These are phyloP conservation scores for Conus canariensis DNA, from an alignment of 2,888 invertebrate species.

Conservation along the genomic window DNA sequence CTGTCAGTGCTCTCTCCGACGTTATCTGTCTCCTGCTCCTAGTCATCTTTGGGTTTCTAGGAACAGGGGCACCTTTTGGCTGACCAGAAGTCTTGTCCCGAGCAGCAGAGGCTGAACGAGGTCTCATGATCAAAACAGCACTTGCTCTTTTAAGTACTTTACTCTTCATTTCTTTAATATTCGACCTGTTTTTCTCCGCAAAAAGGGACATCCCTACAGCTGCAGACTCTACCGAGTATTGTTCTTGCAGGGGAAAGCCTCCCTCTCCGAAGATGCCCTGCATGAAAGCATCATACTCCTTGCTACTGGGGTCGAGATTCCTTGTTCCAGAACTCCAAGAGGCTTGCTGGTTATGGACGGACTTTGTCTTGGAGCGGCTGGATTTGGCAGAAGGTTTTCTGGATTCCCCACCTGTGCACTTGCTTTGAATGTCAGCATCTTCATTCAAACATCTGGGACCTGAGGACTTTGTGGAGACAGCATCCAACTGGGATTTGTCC, in stretches of 20 bases:
- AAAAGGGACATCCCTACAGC: slow-evolving; percentile 30
- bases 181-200: not conserved
- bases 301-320: not conserved
- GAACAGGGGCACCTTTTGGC: not conserved
- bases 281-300: slow-evolving; percentile 20
- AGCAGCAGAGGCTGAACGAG: not conserved
- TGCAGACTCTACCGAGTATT: slow-evolving; percentile 26
- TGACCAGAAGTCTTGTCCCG: not conserved
- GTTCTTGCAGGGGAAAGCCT: not conserved
- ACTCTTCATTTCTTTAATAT: slow-evolving; percentile 32
- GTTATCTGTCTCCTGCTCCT: not conserved
- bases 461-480: not conserved
- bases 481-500: not conserved
- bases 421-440: not conserved
- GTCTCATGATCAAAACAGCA: slow-evolving; percentile 20
- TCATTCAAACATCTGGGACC: slow-evolving; percentile 31
- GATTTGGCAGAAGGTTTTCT: not conserved
- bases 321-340: slow-evolving; percentile 1
- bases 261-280: slow-evolving; percentile 11
- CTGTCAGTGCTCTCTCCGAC: not conserved
- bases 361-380: not conserved
- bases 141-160: slow-evolving; percentile 40
- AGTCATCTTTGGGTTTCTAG: not conserved
- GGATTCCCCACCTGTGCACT: not conserved
- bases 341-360: not conserved